Evolutionary conservation across 2,797 vertebrate species (phyloP).

Genomic region (Melanotaenia boesemani): DNA sequence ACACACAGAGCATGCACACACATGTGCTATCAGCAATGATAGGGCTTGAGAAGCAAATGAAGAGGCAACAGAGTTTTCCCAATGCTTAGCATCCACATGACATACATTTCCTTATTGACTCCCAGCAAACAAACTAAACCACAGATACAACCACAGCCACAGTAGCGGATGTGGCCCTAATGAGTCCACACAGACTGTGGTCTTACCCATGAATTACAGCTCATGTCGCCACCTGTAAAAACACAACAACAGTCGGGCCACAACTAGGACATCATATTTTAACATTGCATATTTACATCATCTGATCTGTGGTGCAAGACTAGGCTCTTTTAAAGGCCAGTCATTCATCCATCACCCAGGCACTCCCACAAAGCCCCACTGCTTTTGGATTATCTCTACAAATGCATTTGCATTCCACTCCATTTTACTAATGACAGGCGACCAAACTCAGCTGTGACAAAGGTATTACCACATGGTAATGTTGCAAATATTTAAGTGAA

Average conservation of each 20-base stretch:
- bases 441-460: conserved; percentile 54
- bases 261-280: conserved; percentile 62
- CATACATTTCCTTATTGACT: conserved; percentile 46
- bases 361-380: conserved; percentile 64
- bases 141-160: conserved; percentile 58
- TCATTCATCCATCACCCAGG: conserved; percentile 62
- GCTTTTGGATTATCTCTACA: conserved; percentile 70
- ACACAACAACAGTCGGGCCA: conserved; percentile 54
- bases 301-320: conserved; percentile 50
- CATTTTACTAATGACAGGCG: conserved; percentile 72
- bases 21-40: conserved; percentile 18
- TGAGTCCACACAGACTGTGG: conserved; percentile 59
- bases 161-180: conserved; percentile 49
- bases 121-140: conserved; percentile 52
- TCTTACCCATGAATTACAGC: conserved; percentile 56
- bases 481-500: conserved; percentile 25
- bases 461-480: conserved; percentile 57
- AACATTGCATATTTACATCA: conserved; percentile 37
- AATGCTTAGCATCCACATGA: conserved; percentile 50
- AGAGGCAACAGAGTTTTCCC: conserved; percentile 37
- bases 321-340: conserved; percentile 58
- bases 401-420: conserved; percentile 66
- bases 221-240: conserved; percentile 63
- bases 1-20: conserved; percentile 32
- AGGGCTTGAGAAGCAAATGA: conserved; percentile 39